Base-by-base conservation (phyloP, 2,888 invertebrate species). In the Steinernema hermaphroditum region DNA sequence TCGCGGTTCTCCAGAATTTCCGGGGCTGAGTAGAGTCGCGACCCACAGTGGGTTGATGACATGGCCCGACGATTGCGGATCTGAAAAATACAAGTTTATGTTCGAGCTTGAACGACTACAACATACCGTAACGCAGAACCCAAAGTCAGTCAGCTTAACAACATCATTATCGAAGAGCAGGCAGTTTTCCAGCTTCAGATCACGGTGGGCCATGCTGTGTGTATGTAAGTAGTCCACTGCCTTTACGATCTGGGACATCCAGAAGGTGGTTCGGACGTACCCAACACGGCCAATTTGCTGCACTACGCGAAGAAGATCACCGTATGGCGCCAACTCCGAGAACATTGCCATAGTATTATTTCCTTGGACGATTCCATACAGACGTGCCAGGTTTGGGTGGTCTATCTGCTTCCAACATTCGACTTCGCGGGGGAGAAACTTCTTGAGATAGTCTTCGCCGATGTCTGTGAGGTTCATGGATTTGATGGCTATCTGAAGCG, bases 171-270 rank as follows among this genome's bases (percentile, higher is more conserved):
- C 76, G 24, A 54, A 54, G 12, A 89, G 81, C n/a, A 89, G 82
- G 76, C 89, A 88, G 80, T 89, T 89, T 78, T 89, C 89, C 46
- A 89, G 84, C 80, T 89, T 89, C 62, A 89, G 80, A 77, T 89
- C 89, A n/a, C 89, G 80, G 77, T 89, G 89, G 1, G 88, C 86
- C 12, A 89, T 87, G 72, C 86, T 83, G 68, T 78, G 81, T 69
- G 83, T 83, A 75, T 89, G 89, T 70, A 89, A 82, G 77, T 88
- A 88, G 1, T 82, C 77, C 4, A 89, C 86, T 12, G 88, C 89
- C 54, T 84, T 83, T 24, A 76, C 34, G 49, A 84, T 81, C 77
- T 88, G 88, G 27, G 82, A 78, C 73, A 87, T 85, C 88, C 88
- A 89, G 2, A 89, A 88, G 19, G 84, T 80, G 54, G 85, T 83